Evolutionary conservation across 2,797 vertebrate species (phyloP), one percentile per base, ranked within the genome.

Genomic region (Sebastes vulpes): DNA sequence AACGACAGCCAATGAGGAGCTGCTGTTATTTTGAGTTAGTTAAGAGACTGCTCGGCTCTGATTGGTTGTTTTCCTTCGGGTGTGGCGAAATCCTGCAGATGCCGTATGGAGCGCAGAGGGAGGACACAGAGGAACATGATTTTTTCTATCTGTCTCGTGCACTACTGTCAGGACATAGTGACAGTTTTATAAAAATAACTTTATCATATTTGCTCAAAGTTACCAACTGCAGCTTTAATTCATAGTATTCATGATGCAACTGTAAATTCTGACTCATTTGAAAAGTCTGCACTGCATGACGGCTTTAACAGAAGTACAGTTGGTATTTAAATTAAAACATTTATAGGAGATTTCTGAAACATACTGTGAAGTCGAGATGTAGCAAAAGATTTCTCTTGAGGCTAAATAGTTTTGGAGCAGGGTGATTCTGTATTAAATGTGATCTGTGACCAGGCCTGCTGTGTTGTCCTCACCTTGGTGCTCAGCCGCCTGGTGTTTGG

Each of bases 401-500:
- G 53, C 28, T 38, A 23, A 18, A 21, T 31, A 0, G 14, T 35
- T 20, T 21, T 74, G 10, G 46, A n/a, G n/a, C 5, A 56, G 8
- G 16, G 4, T 32, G 18, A 46, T 1, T 10, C 50, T 48, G 50
- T 35, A 5, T 14, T 9, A 21, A 21, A 31, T 14, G 9, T 35
- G 32, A 38, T 38, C 38, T 42, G 12, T 0, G 38, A 46, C 14
- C 38, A 16, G 38, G 6, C 38, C 38, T 11, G 12, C 12, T 25
- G 29, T 20, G 32, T 7, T 1, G 25, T 32, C 12, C 2, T 94
- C 79, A 98, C 97, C 97, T 85, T 96, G 74, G 9, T 98, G 97
- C 61, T 97, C 96, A 0, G 94, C 68, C 31, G 95, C 95, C 66
- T 95, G 89, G 10, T 98, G 97, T 82, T 96, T 97, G 83, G 92